Percentiles rank a stretch among this genome's conserved stretches.
Evolutionary conservation across 2,888 invertebrate species (phyloP).

Genomic region (Plutella xylostella): DNA sequence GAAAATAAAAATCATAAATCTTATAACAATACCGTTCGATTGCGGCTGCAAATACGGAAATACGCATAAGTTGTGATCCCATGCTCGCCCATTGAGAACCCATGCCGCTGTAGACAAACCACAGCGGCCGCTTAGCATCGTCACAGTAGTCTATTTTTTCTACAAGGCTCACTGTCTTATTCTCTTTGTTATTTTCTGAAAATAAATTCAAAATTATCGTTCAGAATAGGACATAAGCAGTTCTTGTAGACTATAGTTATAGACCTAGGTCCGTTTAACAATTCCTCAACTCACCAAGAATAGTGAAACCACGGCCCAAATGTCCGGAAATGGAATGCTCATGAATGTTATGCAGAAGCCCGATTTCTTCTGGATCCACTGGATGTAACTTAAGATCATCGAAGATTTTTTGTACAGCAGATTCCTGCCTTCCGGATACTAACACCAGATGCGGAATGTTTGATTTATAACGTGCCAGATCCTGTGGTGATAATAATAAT

Average conservation of each 20-base stretch:
- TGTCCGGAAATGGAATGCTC: constrained; percentile 33
- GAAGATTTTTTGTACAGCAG: constrained; percentile 29
- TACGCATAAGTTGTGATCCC: constrained; percentile 72
- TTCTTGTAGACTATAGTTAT: too few relatives aligned
- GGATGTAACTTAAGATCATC: constrained; percentile 34
- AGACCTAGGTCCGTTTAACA: too few relatives aligned
- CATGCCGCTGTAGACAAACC: constrained; percentile 81
- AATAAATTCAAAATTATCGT: too few relatives aligned
- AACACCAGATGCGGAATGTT: constrained; percentile 38
- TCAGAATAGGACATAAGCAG: too few relatives aligned
- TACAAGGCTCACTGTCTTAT: constrained; percentile 29
- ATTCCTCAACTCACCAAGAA: constrained; percentile 31
- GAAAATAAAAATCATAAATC: not conserved
- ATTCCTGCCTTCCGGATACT: constrained; percentile 38
- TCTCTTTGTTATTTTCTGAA: constrained; percentile 29
- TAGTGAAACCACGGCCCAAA: constrained; percentile 41
- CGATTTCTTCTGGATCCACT: constrained; percentile 45
- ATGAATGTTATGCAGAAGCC: constrained; percentile 43
- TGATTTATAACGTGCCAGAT: constrained; percentile 30
- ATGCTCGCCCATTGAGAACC: constrained; percentile 79
- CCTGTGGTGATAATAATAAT: constrained; percentile 24
- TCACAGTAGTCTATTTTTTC: constrained; percentile 36
- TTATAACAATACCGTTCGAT: constrained; percentile 47
- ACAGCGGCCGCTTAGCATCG: constrained; percentile 59
- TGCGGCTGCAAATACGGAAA: constrained; percentile 69